Evolutionary conservation across 2,797 vertebrate genomes (phyloP).

Genomic region (Pipistrellus pipistrellus): DNA sequence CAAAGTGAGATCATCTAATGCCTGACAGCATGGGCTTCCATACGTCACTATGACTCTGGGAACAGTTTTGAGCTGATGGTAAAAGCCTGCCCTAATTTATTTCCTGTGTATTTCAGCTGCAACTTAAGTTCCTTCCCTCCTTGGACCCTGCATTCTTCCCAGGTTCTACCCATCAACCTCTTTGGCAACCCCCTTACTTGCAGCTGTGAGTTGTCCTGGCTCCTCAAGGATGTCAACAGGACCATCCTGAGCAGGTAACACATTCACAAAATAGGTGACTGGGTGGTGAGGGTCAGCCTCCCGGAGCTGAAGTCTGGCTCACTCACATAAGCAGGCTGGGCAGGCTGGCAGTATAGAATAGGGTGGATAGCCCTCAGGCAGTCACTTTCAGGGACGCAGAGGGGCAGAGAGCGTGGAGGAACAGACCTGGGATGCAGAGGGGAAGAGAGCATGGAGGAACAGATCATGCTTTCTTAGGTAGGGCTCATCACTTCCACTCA

Average conservation of each 20-base stretch:
- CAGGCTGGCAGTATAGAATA: not conserved
- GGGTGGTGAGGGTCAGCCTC: not conserved
- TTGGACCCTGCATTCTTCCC: constrained; percentile 85
- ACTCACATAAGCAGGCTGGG: not conserved
- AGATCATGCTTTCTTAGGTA: not conserved
- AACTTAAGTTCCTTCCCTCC: constrained; percentile 88
- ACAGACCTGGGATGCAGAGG: not conserved
- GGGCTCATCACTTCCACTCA: not conserved
- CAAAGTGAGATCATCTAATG: not conserved
- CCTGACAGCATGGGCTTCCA: not conserved
- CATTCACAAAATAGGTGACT: not conserved
- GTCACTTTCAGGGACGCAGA: not conserved
- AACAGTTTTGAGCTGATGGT: not conserved
- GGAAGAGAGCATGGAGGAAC: not conserved
- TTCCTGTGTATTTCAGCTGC: constrained; percentile 85
- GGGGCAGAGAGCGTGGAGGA: too few species aligned
- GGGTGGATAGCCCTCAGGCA: not conserved
- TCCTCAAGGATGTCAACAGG: constrained; percentile 80
- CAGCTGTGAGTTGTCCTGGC: constrained; percentile 88
- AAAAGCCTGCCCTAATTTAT: not conserved
- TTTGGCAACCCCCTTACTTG: constrained; percentile 88
- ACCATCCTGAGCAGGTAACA: constrained; percentile 87
- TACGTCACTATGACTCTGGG: not conserved
- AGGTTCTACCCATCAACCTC: constrained; percentile 82
- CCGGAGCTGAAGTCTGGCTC: not conserved